Percentiles rank a stretch among this genome's conserved stretches.
Evolutionary conservation across 2,888 invertebrate species (phyloP).

Genomic region (Phyllotreta cruciferae): DNA sequence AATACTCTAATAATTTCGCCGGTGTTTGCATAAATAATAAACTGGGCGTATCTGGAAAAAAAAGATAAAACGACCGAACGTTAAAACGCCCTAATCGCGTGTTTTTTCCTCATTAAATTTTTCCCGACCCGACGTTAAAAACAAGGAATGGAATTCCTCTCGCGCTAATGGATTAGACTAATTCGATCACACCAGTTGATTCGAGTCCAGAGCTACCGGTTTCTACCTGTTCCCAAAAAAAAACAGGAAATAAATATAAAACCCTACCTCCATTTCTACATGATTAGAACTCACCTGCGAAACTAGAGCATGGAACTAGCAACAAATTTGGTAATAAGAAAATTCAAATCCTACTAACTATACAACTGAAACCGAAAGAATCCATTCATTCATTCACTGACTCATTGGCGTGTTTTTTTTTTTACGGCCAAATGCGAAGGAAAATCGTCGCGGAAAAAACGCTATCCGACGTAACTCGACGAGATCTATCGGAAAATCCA

Average conservation of each 20-base stretch:
- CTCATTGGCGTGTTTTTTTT: too few relatives aligned
- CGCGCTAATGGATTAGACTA: slow-evolving; percentile 31
- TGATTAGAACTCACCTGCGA: background rate
- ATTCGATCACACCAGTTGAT: slow-evolving; percentile 28
- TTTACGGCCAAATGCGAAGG: too few relatives aligned
- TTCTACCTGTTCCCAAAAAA: too few relatives aligned
- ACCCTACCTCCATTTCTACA: background rate
- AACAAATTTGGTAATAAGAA: too few relatives aligned
- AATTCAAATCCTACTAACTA: too few relatives aligned
- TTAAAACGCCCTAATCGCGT: slow-evolving; percentile 35
- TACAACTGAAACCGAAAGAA: too few relatives aligned
- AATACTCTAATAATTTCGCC: slow-evolving; percentile 32
- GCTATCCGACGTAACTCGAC: too few relatives aligned
- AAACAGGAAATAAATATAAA: background rate
- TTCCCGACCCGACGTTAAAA: slow-evolving; percentile 21
- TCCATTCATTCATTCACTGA: too few relatives aligned
- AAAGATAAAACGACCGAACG: slow-evolving; percentile 31
- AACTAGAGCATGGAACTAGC: too few relatives aligned
- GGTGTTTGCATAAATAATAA: slow-evolving; percentile 35
- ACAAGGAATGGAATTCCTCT: slow-evolving; percentile 30
- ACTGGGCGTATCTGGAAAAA: slow-evolving; percentile 30
- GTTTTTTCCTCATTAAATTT: slow-evolving; percentile 34
- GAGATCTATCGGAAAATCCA: too few relatives aligned
- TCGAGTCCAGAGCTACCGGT: background rate
- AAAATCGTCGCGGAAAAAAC: too few relatives aligned